Evolutionary conservation across 2,888 invertebrate species (phyloP), one percentile per base, ranked within the genome.

Genomic region (Tiphia femorata): DNA sequence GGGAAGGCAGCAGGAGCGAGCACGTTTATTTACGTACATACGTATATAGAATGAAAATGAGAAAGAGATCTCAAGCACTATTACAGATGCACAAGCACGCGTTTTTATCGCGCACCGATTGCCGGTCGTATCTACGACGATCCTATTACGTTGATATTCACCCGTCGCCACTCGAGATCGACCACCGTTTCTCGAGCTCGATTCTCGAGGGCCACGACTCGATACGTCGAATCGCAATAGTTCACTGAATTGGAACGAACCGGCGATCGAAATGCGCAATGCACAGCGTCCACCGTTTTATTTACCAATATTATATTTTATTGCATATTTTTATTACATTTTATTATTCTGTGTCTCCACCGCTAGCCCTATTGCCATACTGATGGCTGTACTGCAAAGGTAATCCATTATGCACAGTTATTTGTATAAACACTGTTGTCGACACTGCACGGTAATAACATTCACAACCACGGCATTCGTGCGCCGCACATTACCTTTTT

Each of bases 371-470:
- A 92, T 95, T 91, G 95, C 94, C 90, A 94, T 92, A 87, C 93
- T 95, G 90, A 94, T 95, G 94, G 94, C 93, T 88, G 91, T 95
- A 84, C 90, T 95, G 84, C 91, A 93, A 91, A 95, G 95, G 95
- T 95, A 95, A 93, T 88, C 83, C 75, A 81, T 76, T 78, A 80
- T 79, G 81, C 83, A 83, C 82, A 82, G 81, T 75, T 81, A 78
- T 79, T 78, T 72, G 78, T 80, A 76, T 80, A 78, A 78, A 77
- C 71, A 69, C 69, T 64, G 67, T 62, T 69, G 65, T 71, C 72
- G 67, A 74, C 76, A 72, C 72, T 76, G 78, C 79, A 80, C 79
- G 55, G 29, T 55, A 58, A 54, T 40, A 54, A 25, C 44, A 51
- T 33, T 46, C 47, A n/a, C n/a, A 49, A 20, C 49, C 7, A 53